Conservation (phyloP, 2,888 invertebrate genomes). For the Eurois occulta region DNA sequence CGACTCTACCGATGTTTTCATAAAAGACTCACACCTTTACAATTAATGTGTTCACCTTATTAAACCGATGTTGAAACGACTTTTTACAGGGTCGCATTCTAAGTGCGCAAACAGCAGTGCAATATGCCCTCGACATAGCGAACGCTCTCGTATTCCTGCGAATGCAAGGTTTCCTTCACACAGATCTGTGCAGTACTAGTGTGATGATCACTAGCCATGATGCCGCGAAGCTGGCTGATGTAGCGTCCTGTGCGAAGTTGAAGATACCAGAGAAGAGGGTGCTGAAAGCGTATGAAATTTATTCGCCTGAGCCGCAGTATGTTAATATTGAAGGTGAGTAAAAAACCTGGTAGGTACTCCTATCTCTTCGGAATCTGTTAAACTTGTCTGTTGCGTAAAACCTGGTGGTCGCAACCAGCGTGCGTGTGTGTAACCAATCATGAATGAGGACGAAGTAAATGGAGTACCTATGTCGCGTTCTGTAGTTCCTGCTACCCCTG, state of each 20-base stretch:
- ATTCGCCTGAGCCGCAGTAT: constrained; percentile 85
- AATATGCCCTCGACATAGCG: constrained; percentile 85
- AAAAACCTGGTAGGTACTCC: neutral
- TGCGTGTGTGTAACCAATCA: neutral
- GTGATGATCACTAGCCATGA: constrained; percentile 85
- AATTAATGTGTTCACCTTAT: constrained; percentile 11
- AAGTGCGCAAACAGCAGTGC: constrained; percentile 83
- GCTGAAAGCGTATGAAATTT: constrained; percentile 76
- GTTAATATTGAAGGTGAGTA: constrained; percentile 84
- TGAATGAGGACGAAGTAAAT: neutral
- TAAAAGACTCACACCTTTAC: neutral
- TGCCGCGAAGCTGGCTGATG: constrained; percentile 86
- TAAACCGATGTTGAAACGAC: constrained; percentile 19
- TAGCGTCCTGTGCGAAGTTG: constrained; percentile 80
- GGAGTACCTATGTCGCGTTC: neutral
- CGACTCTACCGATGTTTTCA: neutral
- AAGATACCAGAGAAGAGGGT: constrained; percentile 57
- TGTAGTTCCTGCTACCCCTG: neutral
- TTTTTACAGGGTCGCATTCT: constrained; percentile 82
- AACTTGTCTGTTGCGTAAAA: neutral
- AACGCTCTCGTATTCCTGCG: constrained; percentile 86
- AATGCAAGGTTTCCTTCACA: constrained; percentile 88
- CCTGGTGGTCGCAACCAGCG: neutral
- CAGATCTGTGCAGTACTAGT: constrained; percentile 83
- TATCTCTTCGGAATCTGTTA: neutral